These are phyloP conservation scores for Hypocryptadius cinnamomeus DNA, from an alignment of 2,113 vertebrate species.

Conservation along the genomic window DNA sequence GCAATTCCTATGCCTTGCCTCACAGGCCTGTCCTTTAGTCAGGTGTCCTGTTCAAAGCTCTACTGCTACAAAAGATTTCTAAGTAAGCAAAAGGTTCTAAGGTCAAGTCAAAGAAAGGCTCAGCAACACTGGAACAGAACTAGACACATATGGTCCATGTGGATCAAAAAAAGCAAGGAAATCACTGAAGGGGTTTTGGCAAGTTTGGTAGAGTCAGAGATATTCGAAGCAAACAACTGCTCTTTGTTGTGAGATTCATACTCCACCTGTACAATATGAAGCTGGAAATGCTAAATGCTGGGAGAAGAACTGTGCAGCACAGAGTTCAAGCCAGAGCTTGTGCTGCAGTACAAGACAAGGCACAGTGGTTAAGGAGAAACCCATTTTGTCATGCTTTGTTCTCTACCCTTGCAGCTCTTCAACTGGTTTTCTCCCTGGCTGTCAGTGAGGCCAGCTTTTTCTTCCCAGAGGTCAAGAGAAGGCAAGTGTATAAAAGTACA, in stretches of 20 bases:
- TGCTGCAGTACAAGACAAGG: not conserved
- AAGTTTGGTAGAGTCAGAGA: not conserved
- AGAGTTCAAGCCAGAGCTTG: not conserved
- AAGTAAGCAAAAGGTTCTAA: not conserved
- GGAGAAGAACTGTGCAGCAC: not conserved
- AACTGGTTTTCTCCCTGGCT: not conserved
- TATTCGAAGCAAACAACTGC: not conserved
- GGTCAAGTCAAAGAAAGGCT: not conserved
- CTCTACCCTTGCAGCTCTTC: not conserved
- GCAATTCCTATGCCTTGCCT: not conserved
- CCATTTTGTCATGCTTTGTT: not conserved
- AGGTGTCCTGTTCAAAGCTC: not conserved
- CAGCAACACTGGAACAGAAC: not conserved
- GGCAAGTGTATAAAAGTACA: not conserved
- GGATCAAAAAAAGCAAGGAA: not conserved
- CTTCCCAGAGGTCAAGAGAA: not conserved
- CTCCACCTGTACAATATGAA: not conserved
- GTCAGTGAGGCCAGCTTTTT: not conserved
- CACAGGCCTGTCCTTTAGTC: not conserved
- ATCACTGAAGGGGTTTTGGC: not conserved
- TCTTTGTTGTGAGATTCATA: not conserved
- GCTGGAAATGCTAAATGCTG: not conserved
- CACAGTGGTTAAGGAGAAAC: not conserved
- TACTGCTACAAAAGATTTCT: not conserved
- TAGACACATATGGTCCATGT: fast-evolving